Evolutionary conservation across 2,113 vertebrate genomes (phyloP).

Genomic region (Odontesthes bonariensis): DNA sequence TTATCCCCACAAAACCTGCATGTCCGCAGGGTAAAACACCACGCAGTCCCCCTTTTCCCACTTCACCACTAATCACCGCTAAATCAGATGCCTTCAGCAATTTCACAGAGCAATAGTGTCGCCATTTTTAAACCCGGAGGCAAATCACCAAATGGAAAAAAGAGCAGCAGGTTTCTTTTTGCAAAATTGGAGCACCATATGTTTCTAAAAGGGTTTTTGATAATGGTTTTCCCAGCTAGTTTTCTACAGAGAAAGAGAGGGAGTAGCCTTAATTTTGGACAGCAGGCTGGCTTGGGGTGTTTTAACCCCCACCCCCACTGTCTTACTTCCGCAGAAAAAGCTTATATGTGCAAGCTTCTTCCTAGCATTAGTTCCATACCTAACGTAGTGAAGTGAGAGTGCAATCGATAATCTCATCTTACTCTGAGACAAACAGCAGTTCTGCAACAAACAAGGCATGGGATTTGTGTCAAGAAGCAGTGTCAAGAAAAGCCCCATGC

Average conservation of each 20-base stretch:
- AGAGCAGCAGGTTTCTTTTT: slow-evolving; percentile 60
- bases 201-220: slow-evolving; percentile 67
- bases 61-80: slow-evolving; percentile 64
- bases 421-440: slow-evolving; percentile 1
- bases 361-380: neutral
- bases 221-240: slow-evolving; percentile 49
- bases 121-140: slow-evolving; percentile 66
- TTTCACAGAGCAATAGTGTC: slow-evolving; percentile 63
- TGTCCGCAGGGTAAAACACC: slow-evolving; percentile 62
- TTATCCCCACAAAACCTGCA: slow-evolving; percentile 53
- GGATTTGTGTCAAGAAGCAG: slow-evolving; percentile 1
- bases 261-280: slow-evolving; percentile 39
- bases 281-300: slow-evolving; percentile 13
- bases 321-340: neutral
- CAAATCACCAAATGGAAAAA: slow-evolving; percentile 52
- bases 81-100: slow-evolving; percentile 66
- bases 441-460: neutral
- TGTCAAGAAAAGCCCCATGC: slow-evolving; percentile 3
- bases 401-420: neutral
- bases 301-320: neutral
- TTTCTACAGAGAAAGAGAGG: slow-evolving; percentile 6
- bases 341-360: neutral
- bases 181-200: slow-evolving; percentile 78
- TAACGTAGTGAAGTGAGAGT: neutral
- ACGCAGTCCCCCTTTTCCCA: slow-evolving; percentile 35